phyloP scores from a whole-genome alignment of 2,797 vertebrate genomes.

The Antennarius maculatus region DNA sequence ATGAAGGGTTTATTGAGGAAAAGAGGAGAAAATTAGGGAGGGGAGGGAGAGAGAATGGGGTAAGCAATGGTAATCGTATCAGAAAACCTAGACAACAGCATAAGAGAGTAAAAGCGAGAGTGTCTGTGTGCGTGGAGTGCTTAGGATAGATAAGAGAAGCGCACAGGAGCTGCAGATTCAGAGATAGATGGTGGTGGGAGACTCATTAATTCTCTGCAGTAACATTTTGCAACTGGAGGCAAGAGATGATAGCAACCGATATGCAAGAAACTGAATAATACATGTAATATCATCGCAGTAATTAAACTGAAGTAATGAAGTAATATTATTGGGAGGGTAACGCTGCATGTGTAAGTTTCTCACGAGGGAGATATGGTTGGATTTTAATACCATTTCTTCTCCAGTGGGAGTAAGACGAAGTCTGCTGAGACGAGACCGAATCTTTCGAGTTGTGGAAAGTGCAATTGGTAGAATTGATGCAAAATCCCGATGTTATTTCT shows the following conservation, averaged over 20 bases:
- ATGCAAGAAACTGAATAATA: slow-evolving; percentile 59
- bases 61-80: slow-evolving; percentile 8
- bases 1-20: slow-evolving; percentile 12
- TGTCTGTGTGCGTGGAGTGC: slow-evolving; percentile 18
- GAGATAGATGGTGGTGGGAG: slow-evolving; percentile 24
- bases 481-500: background rate
- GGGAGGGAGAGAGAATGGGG: slow-evolving; percentile 11
- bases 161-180: slow-evolving; percentile 45
- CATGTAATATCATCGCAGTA: slow-evolving; percentile 52
- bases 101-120: slow-evolving; percentile 4
- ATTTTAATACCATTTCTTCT: background rate
- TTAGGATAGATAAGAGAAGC: slow-evolving; percentile 36
- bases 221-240: slow-evolving; percentile 61
- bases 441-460: background rate
- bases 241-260: slow-evolving; percentile 42
- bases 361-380: background rate
- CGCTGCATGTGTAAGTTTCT: slow-evolving; percentile 4
- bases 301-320: slow-evolving; percentile 55
- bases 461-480: background rate
- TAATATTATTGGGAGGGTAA: slow-evolving; percentile 19
- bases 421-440: background rate
- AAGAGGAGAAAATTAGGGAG: background rate
- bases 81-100: slow-evolving; percentile 18
- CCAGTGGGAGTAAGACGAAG: slow-evolving; percentile 1
- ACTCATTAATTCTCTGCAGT: slow-evolving; percentile 60